A percentile compares a stretch with the other conserved stretches of the same genome.
These are phyloP conservation scores for Thecocarcelia acutangulata DNA, from an alignment of 2,888 invertebrate species.

Conservation along the genomic window DNA sequence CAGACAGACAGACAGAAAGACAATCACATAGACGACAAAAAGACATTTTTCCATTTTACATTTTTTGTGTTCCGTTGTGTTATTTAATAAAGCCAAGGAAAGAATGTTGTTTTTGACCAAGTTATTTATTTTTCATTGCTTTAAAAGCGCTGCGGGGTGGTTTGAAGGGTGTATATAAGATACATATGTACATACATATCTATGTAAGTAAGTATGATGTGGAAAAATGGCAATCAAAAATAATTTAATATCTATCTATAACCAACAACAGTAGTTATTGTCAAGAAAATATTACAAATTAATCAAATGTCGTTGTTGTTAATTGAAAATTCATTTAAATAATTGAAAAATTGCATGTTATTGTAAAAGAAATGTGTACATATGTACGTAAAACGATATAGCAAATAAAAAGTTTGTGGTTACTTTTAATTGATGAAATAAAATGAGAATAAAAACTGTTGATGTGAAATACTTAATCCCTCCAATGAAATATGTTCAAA, in stretches of 20 bases:
- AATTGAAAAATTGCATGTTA: constrained; percentile 58
- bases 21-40: too few relatives aligned
- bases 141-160: too few relatives aligned
- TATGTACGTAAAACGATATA: neutral
- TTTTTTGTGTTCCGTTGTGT: too few relatives aligned
- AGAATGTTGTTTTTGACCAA: too few relatives aligned
- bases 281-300: neutral
- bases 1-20: too few relatives aligned
- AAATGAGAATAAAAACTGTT: neutral
- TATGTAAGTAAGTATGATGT: too few relatives aligned
- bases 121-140: too few relatives aligned
- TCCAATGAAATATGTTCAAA: too few relatives aligned
- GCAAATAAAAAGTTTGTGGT: neutral
- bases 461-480: neutral
- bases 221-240: neutral
- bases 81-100: too few relatives aligned
- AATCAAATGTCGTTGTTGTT: constrained; percentile 48
- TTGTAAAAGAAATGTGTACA: neutral
- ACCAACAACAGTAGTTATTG: constrained; percentile 3
- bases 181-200: too few relatives aligned
- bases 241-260: neutral
- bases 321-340: constrained; percentile 52
- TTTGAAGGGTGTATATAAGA: too few relatives aligned
- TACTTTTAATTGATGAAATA: neutral
- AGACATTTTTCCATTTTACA: too few relatives aligned